phyloP scores from a whole-genome alignment of 2,797 vertebrate genomes.

The Acanthurus lineatus region DNA sequence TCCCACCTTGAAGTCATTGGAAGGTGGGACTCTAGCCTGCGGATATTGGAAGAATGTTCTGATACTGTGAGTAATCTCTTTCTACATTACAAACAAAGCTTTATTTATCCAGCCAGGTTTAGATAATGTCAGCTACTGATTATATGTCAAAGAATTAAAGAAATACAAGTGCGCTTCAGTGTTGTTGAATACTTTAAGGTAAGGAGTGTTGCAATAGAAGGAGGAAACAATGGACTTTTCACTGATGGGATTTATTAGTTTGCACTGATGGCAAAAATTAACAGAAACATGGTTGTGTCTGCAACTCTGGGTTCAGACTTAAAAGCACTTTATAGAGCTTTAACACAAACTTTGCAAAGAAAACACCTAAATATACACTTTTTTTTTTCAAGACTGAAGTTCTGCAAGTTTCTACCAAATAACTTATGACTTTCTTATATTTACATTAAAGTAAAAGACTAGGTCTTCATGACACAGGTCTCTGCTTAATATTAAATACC shows the following conservation, averaged over 20 bases:
- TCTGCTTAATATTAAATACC: neutral
- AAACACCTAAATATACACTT: neutral
- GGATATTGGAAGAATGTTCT: slow-evolving; percentile 23
- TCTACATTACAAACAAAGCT: neutral
- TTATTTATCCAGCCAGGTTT: neutral
- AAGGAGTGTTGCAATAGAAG: neutral
- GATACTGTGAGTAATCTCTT: neutral
- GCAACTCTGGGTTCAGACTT: neutral
- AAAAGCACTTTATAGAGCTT: neutral
- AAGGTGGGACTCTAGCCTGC: slow-evolving; percentile 92
- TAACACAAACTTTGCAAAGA: neutral
- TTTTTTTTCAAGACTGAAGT: neutral
- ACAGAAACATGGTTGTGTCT: neutral
- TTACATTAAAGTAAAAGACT: neutral
- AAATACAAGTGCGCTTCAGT: neutral
- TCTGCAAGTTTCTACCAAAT: neutral
- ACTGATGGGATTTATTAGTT: neutral
- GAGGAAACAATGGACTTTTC: neutral
- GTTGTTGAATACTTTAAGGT: neutral
- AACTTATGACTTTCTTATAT: neutral
- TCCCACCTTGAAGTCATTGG: slow-evolving; percentile 95
- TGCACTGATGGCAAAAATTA: neutral
- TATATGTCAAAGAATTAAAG: too few species aligned
- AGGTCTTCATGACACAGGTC: neutral
- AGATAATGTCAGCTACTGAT: neutral